Evolutionary conservation across 2,888 invertebrate species (phyloP).

Genomic region (Rosalia funebris): DNA sequence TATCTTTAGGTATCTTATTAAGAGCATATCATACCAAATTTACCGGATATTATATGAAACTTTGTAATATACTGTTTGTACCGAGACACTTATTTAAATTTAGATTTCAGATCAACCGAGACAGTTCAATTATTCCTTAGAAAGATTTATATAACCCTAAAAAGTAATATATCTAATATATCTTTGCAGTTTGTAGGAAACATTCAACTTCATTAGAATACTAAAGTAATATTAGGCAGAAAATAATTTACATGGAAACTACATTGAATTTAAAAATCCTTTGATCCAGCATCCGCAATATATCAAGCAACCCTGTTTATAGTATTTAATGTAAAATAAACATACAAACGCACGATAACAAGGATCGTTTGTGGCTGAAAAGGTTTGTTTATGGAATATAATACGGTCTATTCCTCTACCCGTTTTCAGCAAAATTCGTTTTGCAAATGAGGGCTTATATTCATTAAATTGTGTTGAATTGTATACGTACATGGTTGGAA

Average conservation of each 20-base stretch:
- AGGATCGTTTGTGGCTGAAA: slow-evolving; percentile 11
- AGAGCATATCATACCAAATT: too few relatives aligned
- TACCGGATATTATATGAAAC: too few relatives aligned
- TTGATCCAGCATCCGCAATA: slow-evolving; percentile 5
- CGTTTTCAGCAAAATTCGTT: slow-evolving; percentile 12
- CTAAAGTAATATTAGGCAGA: too few relatives aligned
- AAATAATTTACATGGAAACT: neutral
- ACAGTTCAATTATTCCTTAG: too few relatives aligned
- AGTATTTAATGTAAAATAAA: slow-evolving; percentile 14
- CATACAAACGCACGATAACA: slow-evolving; percentile 11
- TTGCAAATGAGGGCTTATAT: slow-evolving; percentile 7
- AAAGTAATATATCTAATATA: too few relatives aligned
- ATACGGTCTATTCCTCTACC: slow-evolving; percentile 10
- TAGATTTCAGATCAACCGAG: too few relatives aligned
- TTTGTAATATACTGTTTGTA: too few relatives aligned
- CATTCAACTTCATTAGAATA: too few relatives aligned
- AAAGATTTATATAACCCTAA: too few relatives aligned
- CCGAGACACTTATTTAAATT: too few relatives aligned
- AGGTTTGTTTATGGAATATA: slow-evolving; percentile 12
- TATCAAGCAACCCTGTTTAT: slow-evolving; percentile 9
- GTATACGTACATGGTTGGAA: neutral
- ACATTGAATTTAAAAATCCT: slow-evolving; percentile 5
- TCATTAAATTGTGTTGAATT: slow-evolving; percentile 7
- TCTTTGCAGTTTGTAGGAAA: too few relatives aligned
- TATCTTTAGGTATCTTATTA: too few relatives aligned